Conservation (phyloP, 2,797 vertebrate genomes). For the Betta splendens region DNA sequence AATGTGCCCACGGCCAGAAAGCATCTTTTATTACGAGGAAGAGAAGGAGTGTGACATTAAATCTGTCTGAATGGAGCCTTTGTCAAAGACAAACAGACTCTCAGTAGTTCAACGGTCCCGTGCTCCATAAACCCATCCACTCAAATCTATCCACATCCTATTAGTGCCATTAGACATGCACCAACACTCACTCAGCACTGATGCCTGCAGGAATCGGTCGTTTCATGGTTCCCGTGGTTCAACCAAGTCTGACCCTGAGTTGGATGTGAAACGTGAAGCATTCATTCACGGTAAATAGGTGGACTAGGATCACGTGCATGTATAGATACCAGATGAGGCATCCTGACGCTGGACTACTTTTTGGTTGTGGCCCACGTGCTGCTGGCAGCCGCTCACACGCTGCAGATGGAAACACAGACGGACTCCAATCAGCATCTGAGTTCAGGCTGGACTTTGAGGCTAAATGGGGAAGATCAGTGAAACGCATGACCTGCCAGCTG, state of each 20-base stretch:
- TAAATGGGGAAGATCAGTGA: slow-evolving; percentile 13
- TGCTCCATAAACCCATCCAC: not conserved
- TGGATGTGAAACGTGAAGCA: too few relatives aligned
- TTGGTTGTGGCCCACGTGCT: not conserved
- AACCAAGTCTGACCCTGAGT: slow-evolving; percentile 1
- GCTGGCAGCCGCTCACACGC: not conserved
- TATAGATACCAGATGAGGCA: too few relatives aligned
- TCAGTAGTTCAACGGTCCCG: not conserved
- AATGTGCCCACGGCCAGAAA: slow-evolving; percentile 14
- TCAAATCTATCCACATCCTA: not conserved
- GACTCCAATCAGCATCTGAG: not conserved
- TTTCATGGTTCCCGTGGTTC: not conserved
- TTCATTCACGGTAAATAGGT: too few relatives aligned
- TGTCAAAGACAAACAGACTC: slow-evolving; percentile 14
- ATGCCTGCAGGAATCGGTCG: not conserved
- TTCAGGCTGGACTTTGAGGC: slow-evolving; percentile 6
- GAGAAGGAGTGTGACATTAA: slow-evolving; percentile 7
- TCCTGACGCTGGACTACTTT: too few relatives aligned
- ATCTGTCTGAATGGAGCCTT: slow-evolving; percentile 28
- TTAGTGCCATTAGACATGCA: not conserved
- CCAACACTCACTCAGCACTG: not conserved
- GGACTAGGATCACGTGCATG: too few relatives aligned
- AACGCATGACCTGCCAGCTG: slow-evolving; percentile 32
- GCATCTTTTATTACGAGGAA: not conserved
- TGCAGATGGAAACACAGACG: not conserved